These are phyloP conservation scores for Dendrocincla tyrannina DNA, from an alignment of 2,797 vertebrate genomes.

Conservation along the genomic window DNA sequence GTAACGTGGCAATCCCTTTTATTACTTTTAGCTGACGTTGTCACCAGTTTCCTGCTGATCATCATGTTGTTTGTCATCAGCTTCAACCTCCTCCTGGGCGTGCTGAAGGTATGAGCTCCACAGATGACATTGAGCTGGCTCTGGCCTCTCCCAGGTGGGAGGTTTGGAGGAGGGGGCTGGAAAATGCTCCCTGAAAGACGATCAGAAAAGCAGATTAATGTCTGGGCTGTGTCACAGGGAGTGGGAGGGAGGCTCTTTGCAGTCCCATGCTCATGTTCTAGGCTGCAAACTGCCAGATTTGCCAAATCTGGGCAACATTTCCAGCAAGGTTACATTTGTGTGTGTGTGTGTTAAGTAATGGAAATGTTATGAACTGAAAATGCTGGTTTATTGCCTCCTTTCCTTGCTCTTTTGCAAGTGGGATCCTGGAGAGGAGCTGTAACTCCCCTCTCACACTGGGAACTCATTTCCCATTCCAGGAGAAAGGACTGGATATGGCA, in stretches of 20 bases:
- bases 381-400: neutral
- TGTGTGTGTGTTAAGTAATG: neutral
- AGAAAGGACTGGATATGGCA: neutral
- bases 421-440: neutral
- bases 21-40: conserved; percentile 71
- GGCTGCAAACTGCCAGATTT: neutral
- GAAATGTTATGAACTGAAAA: neutral
- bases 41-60: conserved; percentile 79
- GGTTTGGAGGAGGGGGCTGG: neutral
- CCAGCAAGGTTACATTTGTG: neutral
- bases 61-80: conserved; percentile 75
- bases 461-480: neutral
- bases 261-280: neutral
- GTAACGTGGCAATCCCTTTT: neutral
- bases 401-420: neutral
- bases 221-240: neutral
- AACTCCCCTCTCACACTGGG: neutral
- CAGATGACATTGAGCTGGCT: neutral
- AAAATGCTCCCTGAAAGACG: neutral
- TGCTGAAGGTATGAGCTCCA: conserved; percentile 70
- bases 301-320: neutral
- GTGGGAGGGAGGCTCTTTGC: too few relatives aligned
- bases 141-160: neutral
- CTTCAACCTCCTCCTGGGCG: conserved; percentile 72
- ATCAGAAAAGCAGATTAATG: neutral